Conservation (phyloP, 2,113 vertebrate genomes). For the Rallus limicola region DNA sequence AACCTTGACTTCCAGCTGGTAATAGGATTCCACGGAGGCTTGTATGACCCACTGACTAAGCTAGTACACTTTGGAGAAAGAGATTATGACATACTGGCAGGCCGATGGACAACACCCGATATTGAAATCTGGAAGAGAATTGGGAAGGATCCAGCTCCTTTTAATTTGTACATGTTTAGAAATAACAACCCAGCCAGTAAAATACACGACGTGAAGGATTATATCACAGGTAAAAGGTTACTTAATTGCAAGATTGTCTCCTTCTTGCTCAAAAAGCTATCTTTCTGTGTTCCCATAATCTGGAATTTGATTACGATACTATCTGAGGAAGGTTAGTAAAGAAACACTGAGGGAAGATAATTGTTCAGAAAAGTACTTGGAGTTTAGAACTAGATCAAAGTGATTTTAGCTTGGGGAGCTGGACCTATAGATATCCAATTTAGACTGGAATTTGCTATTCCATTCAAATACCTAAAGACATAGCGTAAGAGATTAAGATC, state of each 20-base stretch:
- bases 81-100: conserved; percentile 96
- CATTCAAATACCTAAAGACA: background rate
- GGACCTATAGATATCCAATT: background rate
- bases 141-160: conserved; percentile 90
- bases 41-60: conserved; percentile 95
- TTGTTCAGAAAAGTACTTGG: background rate
- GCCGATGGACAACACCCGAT: conserved; percentile 94
- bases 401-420: background rate
- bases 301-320: background rate
- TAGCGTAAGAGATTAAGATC: background rate
- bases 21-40: conserved; percentile 95
- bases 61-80: conserved; percentile 94
- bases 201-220: conserved; percentile 93
- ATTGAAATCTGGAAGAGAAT: conserved; percentile 90
- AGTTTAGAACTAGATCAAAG: background rate
- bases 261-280: background rate
- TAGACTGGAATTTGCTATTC: background rate
- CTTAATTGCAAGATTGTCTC: background rate
- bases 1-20: conserved; percentile 96
- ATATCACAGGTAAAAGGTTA: conserved; percentile 88
- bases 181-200: conserved; percentile 98
- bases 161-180: conserved; percentile 98
- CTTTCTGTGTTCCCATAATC: background rate
- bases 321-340: background rate
- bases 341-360: background rate